Base-by-base conservation (phyloP, 2,888 invertebrate genomes). In the Drosophila anomalata region DNA sequence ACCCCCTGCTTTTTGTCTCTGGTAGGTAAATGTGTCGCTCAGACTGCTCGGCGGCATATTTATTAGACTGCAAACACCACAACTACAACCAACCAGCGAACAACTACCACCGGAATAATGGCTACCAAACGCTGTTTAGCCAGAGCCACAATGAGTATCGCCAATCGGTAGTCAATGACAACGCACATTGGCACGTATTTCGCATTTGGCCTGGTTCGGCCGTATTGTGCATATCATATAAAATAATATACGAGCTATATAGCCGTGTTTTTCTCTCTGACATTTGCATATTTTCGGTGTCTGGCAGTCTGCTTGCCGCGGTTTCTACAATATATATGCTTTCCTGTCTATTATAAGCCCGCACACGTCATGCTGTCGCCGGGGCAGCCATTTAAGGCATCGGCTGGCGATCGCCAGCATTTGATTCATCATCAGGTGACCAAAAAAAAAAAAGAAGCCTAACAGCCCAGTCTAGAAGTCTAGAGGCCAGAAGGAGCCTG, bases 11-110 rank as follows among this genome's bases (percentile, higher is more conserved):
- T 58, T 29, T 46, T 46, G 41, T 52, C 54, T 60, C 61, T 59
- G 53, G 50, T 63, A 41, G 14, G 46, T 41, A 62, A 71, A 55
- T 71, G 72, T 73, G 63, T 57, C 73, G 47, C 71, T 73, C 72
- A 79, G 79, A 79, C 79, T 77, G 79, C 73, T 44, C 68, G 79
- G 79, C 83, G 83, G 77, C 83, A 73, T 70, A 62, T 73, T 82
- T 77, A 79, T 79, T 79, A 72, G 73, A 75, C 72, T 77, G 65
- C 63, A 75, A 60, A 52, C 53, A 56, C 60, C 75, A 71, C 57
- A 69, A 46, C 44, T 6, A 61, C 57, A 69, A 46, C 41, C n/a
- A 61, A 60, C 56, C 57, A 69, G 42, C 41, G 7, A 61, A 60
- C 56, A 72, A 75, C 31, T 55, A 31, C 26, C 65, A 29, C 7